Evolutionary conservation across 2,888 invertebrate species (phyloP), one percentile per base, ranked within the genome.

Genomic region (Chymomyza caudatula): DNA sequence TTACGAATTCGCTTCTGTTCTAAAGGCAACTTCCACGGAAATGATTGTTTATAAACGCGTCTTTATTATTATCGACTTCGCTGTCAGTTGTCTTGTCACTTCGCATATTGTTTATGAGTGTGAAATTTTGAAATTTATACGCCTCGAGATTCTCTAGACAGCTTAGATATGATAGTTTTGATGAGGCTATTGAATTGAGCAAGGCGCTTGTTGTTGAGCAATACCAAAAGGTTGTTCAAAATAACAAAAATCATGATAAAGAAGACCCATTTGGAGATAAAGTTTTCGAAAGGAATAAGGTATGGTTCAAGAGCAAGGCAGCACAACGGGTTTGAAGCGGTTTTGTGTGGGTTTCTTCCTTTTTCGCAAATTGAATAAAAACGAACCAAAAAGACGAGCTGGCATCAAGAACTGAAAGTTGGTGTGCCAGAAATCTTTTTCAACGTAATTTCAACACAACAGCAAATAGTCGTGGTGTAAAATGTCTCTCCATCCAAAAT

Each of bases 61-160:
- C 82, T 71, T 72, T 67, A 51, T n/a, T 56, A 69, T 70, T 85
- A 83, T 85, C 77, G 73, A 55, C 65, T 63, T 59, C 56, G 67
- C 77, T 77, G 76, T 76, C 85, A 77, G 54, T 76, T 47, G 65
- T 65, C 67, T 79, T 83, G 83, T 80, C 85, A 82, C 71, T 79
- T 67, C 19, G 47, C 60, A 59, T 66, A 74, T 76, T 85, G 83
- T 85, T 79, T 85, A 82, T 75, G 69, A 68, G 74, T 65, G 59
- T 44, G 58, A 37, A 56, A 70, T 51, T 13, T 20, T 47, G 2
- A 37, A 37, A 37, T 37, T 37, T 37, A 37, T 37, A 37, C 29
- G 29, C 11, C 29, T 37, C 2, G 29, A 37, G 29, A 37, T 37
- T 37, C 29, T 11, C 11, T 11, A 11, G 29, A 37, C 29, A 37